Conservation (phyloP, 1,140 invertebrate genomes). For the Zophobas atratus region DNA sequence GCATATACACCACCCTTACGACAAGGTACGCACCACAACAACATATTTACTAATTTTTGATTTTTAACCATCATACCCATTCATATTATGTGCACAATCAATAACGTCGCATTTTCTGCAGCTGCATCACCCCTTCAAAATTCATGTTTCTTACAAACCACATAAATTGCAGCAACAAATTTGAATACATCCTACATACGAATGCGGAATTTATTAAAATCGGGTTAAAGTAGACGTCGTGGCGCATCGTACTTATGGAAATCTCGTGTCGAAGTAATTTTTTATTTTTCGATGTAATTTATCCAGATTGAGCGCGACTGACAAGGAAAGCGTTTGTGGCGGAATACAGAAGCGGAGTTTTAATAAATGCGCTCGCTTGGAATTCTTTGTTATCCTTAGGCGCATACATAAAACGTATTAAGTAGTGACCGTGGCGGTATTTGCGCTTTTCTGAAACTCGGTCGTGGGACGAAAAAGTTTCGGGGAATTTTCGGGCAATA, state of each 20-base stretch:
- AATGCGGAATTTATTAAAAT: conserved; percentile 33
- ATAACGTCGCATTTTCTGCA: no score
- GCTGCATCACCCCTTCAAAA: no score
- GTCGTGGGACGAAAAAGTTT: neutral
- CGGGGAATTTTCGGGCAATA: neutral
- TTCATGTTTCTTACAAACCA: neutral
- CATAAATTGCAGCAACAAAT: conserved; percentile 15
- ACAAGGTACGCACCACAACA: conserved; percentile 65
- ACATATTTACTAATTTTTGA: neutral
- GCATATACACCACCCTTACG: conserved; percentile 76
- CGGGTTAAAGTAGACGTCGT: neutral
- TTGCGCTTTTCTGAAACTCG: neutral
- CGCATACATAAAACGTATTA: no score
- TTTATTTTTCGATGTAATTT: no score
- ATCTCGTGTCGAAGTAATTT: neutral
- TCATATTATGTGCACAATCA: no score
- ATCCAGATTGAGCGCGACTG: no score
- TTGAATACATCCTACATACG: conserved; percentile 12
- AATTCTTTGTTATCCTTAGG: no score
- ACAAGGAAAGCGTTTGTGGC: no score
- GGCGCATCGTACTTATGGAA: neutral
- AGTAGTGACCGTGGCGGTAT: no score
- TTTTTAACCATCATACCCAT: neutral
- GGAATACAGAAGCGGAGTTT: neutral
- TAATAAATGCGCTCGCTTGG: neutral